Base-by-base conservation (phyloP, 2,113 vertebrate genomes). In the Okapia johnstoni region DNA sequence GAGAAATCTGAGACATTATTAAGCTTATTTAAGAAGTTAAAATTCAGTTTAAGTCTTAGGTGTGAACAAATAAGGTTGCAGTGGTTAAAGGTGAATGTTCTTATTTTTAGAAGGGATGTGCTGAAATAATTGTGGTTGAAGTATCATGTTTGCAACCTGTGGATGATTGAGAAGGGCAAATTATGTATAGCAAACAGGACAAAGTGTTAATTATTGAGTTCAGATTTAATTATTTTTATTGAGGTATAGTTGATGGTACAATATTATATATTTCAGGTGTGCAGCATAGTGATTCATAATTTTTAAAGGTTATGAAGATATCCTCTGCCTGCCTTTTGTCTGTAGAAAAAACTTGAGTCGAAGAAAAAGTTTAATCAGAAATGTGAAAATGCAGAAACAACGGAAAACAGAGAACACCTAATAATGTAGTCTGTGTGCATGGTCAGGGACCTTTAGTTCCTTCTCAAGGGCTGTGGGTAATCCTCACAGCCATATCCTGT, bases 101-200 rank as follows among this genome's bases (percentile, higher is more conserved):
- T 94, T 94, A 50, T 21, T 77, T 94, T 84, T 76, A 84, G 54
- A 77, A 57, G 33, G 6, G 14, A 6, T 76, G 14, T 94, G 19
- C 61, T 96, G 40, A 58, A 97, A 50, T 96, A 81, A 79, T 93
- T 85, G 60, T 73, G 50, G 19, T 73, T 89, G 57, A 90, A 86
- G n/a, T 96, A 52, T 93, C 33, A 19, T 80, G 52, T 86, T 87
- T 85, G 26, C 36, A 90, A 63, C 40, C 93, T 91, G 92, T 7
- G 52, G 19, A 50, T 91, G 55, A 57, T 91, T 88, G 46, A 73
- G 48, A 46, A 73, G 88, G 90, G 73, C 16, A 81, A 50, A 48
- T 88, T 90, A 30, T 8, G n/a, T 30, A 3, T 30, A 90, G 28
- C 60, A 50, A 60, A 50, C 50, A 54, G 33, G 40, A 13, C 40